phyloP scores from a whole-genome alignment of 2,888 invertebrate species.

The Geophilus truncorum region DNA sequence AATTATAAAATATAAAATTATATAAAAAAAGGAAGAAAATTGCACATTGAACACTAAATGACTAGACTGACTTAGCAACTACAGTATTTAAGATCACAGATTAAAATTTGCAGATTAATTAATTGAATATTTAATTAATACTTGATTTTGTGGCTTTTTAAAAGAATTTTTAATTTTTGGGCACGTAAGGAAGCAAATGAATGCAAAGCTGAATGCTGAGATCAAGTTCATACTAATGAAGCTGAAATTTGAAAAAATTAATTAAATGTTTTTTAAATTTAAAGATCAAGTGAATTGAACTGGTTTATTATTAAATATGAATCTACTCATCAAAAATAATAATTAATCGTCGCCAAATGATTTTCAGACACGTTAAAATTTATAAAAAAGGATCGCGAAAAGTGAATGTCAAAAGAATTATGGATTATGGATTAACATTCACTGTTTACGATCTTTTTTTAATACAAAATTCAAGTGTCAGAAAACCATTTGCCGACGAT shows the following conservation, averaged over 20 bases:
- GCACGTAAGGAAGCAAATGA: constrained; percentile 5
- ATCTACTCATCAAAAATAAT: no score
- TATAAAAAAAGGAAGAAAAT: neutral
- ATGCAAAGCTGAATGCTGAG: neutral
- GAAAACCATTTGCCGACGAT: no score
- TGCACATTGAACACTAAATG: neutral
- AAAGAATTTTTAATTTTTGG: neutral
- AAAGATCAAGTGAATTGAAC: no score
- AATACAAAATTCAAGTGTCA: no score
- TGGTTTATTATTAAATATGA: no score
- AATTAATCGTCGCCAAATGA: no score
- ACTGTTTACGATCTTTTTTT: no score
- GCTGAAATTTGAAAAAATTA: neutral
- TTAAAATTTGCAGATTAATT: constrained; percentile 5
- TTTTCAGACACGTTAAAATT: no score
- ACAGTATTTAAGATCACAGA: neutral
- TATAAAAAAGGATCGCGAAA: no score
- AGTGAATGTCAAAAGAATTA: no score
- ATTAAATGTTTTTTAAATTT: neutral
- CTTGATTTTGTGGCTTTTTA: neutral
- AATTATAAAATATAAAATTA: neutral
- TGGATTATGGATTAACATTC: no score
- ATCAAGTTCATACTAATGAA: neutral
- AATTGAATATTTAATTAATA: neutral
- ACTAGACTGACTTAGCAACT: neutral